phyloP scores from a whole-genome alignment of 2,113 vertebrate genomes.

The Rhegmatorhina hoffmannsi region DNA sequence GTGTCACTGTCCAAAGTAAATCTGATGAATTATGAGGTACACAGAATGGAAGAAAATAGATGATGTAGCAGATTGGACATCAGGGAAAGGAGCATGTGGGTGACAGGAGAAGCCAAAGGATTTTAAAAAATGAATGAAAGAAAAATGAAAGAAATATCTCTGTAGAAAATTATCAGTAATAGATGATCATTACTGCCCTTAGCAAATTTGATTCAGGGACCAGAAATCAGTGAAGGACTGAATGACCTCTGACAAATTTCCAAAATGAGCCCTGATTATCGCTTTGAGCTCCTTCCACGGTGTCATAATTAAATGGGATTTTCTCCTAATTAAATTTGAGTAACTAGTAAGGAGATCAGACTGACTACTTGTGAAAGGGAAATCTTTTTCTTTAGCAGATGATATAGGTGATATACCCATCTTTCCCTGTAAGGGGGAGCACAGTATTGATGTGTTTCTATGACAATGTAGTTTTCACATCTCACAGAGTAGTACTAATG shows the following conservation, averaged over 20 bases:
- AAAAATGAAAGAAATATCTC: background rate
- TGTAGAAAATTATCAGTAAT: background rate
- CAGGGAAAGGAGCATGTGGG: background rate
- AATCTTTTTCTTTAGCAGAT: background rate
- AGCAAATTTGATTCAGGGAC: background rate
- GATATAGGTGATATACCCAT: background rate
- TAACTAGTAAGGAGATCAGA: background rate
- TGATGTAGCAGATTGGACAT: background rate
- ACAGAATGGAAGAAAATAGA: background rate
- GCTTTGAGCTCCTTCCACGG: background rate
- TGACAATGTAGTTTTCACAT: background rate
- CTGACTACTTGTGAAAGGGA: background rate
- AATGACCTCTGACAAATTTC: conserved; percentile 12
- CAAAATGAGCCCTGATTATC: background rate
- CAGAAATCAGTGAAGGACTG: background rate
- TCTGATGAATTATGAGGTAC: background rate
- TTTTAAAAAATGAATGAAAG: background rate
- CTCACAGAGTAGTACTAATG: background rate
- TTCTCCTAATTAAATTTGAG: background rate
- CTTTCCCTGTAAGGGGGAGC: background rate
- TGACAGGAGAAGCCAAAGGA: background rate
- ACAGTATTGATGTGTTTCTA: background rate
- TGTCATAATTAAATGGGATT: conserved; percentile 1
- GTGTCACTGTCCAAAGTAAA: background rate
- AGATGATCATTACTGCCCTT: background rate